phyloP scores from a whole-genome alignment of 2,113 vertebrate species.

The Haliaeetus leucogaster region DNA sequence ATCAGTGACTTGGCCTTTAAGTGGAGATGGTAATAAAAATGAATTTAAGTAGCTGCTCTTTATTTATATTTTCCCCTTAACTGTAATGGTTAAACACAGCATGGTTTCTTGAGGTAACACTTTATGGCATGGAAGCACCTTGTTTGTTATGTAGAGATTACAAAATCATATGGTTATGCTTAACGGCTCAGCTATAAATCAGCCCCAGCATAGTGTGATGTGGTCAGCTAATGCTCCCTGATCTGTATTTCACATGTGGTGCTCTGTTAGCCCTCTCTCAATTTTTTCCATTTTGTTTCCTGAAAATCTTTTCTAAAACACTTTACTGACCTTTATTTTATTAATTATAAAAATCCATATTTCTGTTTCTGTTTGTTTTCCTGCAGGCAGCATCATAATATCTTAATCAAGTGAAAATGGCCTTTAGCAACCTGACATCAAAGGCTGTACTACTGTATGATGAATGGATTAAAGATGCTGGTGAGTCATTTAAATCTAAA shows the following conservation, averaged over 20 bases:
- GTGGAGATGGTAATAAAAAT: neutral
- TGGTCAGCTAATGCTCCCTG: neutral
- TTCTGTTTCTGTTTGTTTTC: neutral
- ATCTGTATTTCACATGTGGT: neutral
- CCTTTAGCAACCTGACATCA: conserved; percentile 80
- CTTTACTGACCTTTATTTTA: neutral
- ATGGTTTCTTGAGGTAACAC: neutral
- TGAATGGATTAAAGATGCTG: conserved; percentile 88
- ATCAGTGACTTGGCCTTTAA: neutral
- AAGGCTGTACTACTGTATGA: conserved; percentile 84
- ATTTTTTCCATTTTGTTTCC: conserved; percentile 28
- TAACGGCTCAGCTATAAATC: neutral
- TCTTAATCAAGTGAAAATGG: conserved; percentile 77
- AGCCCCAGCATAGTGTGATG: neutral
- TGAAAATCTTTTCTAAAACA: conserved; percentile 3
- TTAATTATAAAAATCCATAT: neutral
- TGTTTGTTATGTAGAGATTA: neutral
- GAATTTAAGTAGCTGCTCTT: neutral
- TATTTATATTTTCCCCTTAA: neutral
- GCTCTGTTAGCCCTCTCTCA: neutral
- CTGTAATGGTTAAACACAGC: neutral
- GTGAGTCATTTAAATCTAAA: conserved; percentile 73
- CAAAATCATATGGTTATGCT: neutral
- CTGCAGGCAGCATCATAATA: conserved; percentile 46
- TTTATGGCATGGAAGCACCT: neutral